Percentiles rank a stretch among this genome's conserved stretches.
Conservation (phyloP, 2,113 vertebrate genomes). For the Barnardius zonarius region DNA sequence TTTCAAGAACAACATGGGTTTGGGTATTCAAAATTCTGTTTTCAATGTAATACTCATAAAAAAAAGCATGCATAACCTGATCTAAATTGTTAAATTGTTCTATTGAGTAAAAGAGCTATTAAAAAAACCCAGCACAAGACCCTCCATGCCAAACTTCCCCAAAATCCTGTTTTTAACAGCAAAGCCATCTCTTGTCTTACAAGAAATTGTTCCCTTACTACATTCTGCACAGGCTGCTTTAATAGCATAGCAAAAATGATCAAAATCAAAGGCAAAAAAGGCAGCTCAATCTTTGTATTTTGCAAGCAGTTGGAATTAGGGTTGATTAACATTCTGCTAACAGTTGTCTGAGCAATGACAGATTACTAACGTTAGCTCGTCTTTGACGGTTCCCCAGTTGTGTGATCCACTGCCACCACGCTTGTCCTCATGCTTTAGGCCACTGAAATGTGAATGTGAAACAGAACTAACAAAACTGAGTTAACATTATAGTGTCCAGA, state of each 20-base stretch:
- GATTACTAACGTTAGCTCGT: slow-evolving; percentile 90
- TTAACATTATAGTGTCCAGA: slow-evolving; percentile 79
- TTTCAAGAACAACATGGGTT: background rate
- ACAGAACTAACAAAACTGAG: slow-evolving; percentile 90
- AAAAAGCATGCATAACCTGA: background rate
- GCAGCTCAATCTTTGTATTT: background rate
- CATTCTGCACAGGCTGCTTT: background rate
- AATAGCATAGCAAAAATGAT: rapidly evolving
- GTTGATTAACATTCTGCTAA: background rate
- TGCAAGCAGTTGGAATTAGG: background rate
- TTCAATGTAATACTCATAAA: background rate
- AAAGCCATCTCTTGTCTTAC: rapidly evolving
- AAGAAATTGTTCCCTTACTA: background rate
- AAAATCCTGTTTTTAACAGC: background rate
- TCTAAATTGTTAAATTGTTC: background rate
- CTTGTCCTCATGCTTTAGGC: slow-evolving; percentile 96
- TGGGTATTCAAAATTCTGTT: background rate
- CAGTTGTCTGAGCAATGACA: background rate
- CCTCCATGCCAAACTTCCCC: background rate
- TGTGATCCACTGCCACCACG: slow-evolving; percentile 96
- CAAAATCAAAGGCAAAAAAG: background rate
- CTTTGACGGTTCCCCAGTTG: slow-evolving; percentile 99
- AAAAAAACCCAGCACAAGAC: background rate
- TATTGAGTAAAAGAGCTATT: background rate
- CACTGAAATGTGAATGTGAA: slow-evolving; percentile 90